A percentile compares a stretch with the other conserved stretches of the same genome.
Evolutionary conservation across 2,113 vertebrate species (phyloP).

Genomic region (Grammomys surdaster): DNA sequence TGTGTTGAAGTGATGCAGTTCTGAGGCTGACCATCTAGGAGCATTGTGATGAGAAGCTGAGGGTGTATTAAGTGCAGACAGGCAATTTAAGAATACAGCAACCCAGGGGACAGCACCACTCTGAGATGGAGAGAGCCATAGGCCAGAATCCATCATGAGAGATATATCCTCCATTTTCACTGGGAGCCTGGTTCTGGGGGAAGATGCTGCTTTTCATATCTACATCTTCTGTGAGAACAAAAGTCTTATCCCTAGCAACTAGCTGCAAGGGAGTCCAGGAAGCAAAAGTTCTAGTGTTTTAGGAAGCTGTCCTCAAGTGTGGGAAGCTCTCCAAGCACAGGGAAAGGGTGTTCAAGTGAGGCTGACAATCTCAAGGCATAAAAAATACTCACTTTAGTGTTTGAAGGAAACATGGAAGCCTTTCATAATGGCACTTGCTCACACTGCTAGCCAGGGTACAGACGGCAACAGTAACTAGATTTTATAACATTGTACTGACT

Average conservation of each 20-base stretch:
- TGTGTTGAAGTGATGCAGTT: not conserved
- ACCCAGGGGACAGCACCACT: not conserved
- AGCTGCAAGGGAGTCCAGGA: not conserved
- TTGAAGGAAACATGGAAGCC: slow-evolving; percentile 3
- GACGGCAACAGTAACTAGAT: not conserved
- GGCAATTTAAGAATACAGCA: not conserved
- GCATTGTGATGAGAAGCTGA: not conserved
- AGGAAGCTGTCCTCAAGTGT: not conserved
- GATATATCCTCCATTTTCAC: not conserved
- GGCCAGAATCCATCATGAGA: not conserved
- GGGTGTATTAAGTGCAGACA: not conserved
- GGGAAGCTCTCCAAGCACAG: not conserved
- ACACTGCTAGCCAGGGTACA: not conserved
- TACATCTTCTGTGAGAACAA: not conserved
- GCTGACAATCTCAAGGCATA: not conserved
- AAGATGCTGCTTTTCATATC: not conserved
- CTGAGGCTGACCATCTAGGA: not conserved
- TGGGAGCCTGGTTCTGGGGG: not conserved
- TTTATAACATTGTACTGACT: not conserved
- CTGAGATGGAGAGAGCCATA: not conserved
- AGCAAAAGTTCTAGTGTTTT: not conserved
- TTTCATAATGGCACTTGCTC: not conserved
- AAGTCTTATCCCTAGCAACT: not conserved
- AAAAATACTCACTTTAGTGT: not conserved
- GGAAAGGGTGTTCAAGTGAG: not conserved